phyloP scores from a whole-genome alignment of 2,113 vertebrate species.

The Salvelinus fontinalis region DNA sequence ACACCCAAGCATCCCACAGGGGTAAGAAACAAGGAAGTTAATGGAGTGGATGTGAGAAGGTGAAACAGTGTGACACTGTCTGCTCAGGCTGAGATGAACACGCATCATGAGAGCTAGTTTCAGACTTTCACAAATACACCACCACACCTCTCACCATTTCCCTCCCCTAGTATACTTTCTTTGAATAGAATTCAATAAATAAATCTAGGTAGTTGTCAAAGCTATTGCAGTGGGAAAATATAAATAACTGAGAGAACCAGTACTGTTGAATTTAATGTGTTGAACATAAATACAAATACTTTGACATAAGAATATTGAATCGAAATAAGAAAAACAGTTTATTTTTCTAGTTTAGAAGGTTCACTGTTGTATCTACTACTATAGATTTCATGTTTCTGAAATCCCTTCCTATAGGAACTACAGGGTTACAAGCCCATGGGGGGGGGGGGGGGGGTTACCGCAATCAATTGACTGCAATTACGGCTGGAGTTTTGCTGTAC shows the following conservation, averaged over 20 bases:
- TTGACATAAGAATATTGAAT: too few relatives aligned
- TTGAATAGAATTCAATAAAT: neutral
- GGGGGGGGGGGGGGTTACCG: too few relatives aligned
- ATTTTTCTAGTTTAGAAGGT: too few relatives aligned
- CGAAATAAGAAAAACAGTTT: too few relatives aligned
- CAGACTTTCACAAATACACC: neutral
- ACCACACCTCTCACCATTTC: neutral
- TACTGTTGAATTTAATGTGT: too few relatives aligned
- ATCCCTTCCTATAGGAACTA: too few relatives aligned
- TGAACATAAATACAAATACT: too few relatives aligned
- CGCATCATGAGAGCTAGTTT: constrained; percentile 4
- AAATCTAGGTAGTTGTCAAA: neutral
- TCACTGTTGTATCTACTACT: too few relatives aligned
- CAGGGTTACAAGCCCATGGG: too few relatives aligned
- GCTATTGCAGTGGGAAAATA: neutral
- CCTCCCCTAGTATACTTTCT: neutral
- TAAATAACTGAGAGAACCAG: neutral
- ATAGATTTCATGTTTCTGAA: too few relatives aligned
- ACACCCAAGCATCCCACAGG: neutral
- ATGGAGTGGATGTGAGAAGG: constrained; percentile 12
- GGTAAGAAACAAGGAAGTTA: neutral
- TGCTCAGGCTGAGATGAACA: constrained; percentile 1
- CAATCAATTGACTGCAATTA: too few relatives aligned
- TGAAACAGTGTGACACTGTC: constrained; percentile 4
- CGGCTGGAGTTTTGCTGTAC: too few relatives aligned